A percentile compares a stretch with the other conserved stretches of the same genome.
Evolutionary conservation across 2,113 vertebrate genomes (phyloP).

Genomic region (Tamias sibiricus): DNA sequence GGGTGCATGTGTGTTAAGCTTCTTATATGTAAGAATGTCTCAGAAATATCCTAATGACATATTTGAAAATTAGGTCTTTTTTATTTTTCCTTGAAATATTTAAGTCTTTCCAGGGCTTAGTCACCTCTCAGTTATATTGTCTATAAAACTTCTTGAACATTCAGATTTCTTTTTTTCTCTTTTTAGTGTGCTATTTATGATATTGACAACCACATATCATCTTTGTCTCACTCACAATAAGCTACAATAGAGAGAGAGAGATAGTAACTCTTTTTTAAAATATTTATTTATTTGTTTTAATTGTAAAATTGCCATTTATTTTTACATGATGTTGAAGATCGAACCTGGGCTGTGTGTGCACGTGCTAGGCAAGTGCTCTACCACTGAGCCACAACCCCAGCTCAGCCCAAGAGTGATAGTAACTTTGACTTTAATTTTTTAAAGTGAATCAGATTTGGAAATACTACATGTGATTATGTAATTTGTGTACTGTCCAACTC

Average conservation of each 20-base stretch:
- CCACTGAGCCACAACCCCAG: too few species aligned
- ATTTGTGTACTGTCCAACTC: neutral
- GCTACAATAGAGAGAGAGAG: neutral
- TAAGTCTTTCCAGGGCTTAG: neutral
- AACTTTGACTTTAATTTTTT: constrained; percentile 9
- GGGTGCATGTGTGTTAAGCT: neutral
- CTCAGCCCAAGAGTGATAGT: neutral
- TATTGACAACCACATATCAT: neutral
- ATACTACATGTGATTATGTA: neutral
- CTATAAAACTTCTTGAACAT: neutral
- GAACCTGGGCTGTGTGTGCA: too few species aligned
- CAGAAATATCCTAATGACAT: neutral
- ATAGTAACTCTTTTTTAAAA: too few species aligned
- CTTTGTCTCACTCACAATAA: neutral
- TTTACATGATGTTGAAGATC: too few species aligned
- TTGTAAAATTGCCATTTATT: too few species aligned
- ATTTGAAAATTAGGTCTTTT: neutral
- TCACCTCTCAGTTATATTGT: neutral
- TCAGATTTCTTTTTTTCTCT: neutral
- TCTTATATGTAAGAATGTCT: neutral
- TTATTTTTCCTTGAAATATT: neutral
- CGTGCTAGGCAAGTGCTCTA: too few species aligned
- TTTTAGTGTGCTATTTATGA: neutral
- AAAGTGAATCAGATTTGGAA: neutral
- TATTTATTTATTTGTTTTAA: too few species aligned